phyloP scores from a whole-genome alignment of 1,140 invertebrate species.

The Zaprionus davidi region DNA sequence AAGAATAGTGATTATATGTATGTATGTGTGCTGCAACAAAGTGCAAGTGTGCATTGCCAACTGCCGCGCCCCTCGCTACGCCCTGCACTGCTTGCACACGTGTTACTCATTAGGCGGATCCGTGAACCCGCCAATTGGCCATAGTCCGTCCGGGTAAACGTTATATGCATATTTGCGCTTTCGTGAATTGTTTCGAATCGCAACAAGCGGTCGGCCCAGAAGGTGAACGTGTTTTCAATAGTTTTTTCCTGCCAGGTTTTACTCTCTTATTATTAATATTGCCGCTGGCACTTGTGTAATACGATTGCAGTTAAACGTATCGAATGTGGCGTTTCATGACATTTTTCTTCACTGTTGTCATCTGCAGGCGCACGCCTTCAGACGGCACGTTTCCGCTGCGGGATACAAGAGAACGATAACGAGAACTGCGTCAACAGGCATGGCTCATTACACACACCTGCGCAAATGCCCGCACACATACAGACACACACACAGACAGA shows the following conservation, averaged over 20 bases:
- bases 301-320: constrained; percentile 8
- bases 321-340: background rate
- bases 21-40: constrained; percentile 25
- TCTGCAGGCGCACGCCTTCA: constrained; percentile 10
- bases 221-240: constrained; percentile 38
- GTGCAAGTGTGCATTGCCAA: background rate
- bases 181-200: constrained; percentile 13
- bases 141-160: constrained; percentile 1
- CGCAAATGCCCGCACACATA: background rate
- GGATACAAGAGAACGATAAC: background rate
- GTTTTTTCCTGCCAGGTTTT: background rate
- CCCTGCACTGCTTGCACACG: constrained; percentile 47
- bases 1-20: background rate
- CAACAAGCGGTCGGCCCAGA: constrained; percentile 14
- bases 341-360: constrained; percentile 20
- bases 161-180: constrained; percentile 22
- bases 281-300: constrained; percentile 19
- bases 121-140: constrained; percentile 19
- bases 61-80: background rate
- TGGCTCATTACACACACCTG: constrained; percentile 1
- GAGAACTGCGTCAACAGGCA: constrained; percentile 23
- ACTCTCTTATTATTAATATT: background rate
- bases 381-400: background rate
- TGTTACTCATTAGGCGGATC: constrained; percentile 61
- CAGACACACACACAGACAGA: background rate